A percentile compares a stretch with the other conserved stretches of the same genome.
These are phyloP conservation scores for Pongo pygmaeus DNA, from an alignment of 2,113 vertebrate species.

Conservation along the genomic window DNA sequence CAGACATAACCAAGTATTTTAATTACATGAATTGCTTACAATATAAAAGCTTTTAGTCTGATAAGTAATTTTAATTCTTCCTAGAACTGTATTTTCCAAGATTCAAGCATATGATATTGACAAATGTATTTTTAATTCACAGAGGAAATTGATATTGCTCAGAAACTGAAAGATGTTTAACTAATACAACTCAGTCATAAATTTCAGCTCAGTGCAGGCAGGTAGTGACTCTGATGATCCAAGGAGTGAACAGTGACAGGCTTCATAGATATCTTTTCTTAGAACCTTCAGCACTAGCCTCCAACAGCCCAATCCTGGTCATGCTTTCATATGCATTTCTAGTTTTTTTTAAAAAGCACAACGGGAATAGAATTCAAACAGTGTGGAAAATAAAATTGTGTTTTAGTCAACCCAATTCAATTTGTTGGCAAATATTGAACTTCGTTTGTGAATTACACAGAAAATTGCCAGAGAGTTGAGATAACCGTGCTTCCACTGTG, in stretches of 20 bases:
- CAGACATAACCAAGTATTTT: slow-evolving; percentile 34
- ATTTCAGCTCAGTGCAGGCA: neutral
- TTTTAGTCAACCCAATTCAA: neutral
- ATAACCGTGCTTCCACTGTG: neutral
- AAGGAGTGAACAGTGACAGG: neutral
- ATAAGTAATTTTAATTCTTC: neutral
- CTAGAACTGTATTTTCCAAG: neutral
- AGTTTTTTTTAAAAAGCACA: neutral
- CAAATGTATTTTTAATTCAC: slow-evolving; percentile 16
- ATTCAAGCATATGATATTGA: neutral
- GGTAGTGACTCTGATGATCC: neutral
- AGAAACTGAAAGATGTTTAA: neutral
- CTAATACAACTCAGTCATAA: neutral
- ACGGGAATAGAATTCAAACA: slow-evolving; percentile 16
- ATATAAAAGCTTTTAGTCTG: slow-evolving; percentile 20
- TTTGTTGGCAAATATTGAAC: slow-evolving; percentile 18
- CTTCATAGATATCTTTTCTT: neutral
- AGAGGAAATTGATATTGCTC: slow-evolving; percentile 14
- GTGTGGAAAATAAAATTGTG: neutral
- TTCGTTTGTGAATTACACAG: neutral
- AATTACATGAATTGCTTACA: slow-evolving; percentile 39
- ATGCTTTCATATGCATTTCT: neutral
- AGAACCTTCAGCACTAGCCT: neutral
- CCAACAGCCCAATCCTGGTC: neutral
- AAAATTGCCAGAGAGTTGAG: neutral